Percentiles rank a stretch among this genome's conserved stretches.
phyloP scores from a whole-genome alignment of 2,888 invertebrate species.

The Erpobdella octoculata region DNA sequence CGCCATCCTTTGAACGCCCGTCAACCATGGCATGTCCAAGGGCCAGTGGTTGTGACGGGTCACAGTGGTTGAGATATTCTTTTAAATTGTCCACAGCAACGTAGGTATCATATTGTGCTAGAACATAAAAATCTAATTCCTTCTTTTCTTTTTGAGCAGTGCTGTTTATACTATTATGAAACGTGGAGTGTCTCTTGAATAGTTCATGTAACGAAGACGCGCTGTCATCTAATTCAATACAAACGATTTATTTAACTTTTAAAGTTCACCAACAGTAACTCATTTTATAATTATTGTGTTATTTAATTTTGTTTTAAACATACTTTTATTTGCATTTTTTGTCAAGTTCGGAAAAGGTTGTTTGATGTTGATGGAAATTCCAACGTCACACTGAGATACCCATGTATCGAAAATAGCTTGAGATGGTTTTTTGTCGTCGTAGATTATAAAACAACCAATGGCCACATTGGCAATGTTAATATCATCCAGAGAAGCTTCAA shows the following conservation, averaged over 20 bases:
- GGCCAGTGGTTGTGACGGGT: neutral
- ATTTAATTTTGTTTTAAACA: too few species aligned
- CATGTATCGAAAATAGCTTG: neutral
- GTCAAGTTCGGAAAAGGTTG: neutral
- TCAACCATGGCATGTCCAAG: neutral
- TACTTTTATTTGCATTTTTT: too few species aligned
- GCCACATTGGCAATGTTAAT: too few species aligned
- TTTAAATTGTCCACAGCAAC: constrained; percentile 6
- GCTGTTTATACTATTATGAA: too few species aligned
- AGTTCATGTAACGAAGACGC: too few species aligned
- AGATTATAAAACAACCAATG: neutral
- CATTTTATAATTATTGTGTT: too few species aligned
- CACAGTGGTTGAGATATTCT: constrained; percentile 1
- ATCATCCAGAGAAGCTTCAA: too few species aligned
- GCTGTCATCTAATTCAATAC: too few species aligned
- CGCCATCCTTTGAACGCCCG: neutral
- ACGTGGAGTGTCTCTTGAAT: too few species aligned
- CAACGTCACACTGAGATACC: neutral
- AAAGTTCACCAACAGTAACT: too few species aligned
- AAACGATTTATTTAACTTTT: too few species aligned
- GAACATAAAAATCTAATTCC: neutral
- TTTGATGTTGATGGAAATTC: neutral
- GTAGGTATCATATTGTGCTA: neutral
- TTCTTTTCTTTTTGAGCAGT: too few species aligned
- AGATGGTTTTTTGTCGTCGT: neutral